Evolutionary conservation across 2,888 invertebrate species (phyloP).

Genomic region (Cenopis cana): DNA sequence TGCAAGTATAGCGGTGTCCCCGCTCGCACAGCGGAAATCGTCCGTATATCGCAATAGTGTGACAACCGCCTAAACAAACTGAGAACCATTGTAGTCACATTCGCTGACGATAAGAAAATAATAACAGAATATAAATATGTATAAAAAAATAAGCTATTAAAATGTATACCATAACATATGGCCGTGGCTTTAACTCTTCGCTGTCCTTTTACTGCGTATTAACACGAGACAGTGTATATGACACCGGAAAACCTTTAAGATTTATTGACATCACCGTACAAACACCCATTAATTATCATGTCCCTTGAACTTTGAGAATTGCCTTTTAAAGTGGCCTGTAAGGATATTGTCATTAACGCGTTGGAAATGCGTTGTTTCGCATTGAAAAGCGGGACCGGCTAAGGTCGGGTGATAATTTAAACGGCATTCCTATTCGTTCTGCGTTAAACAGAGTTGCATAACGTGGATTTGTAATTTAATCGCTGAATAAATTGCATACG

Average conservation of each 20-base stretch:
- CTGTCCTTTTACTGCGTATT: not conserved
- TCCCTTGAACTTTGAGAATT: conserved; percentile 43
- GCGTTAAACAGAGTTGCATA: conserved; percentile 31
- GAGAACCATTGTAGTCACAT: not conserved
- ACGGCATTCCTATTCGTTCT: conserved; percentile 41
- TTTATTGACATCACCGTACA: conserved; percentile 34
- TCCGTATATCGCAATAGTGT: no score
- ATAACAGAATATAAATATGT: no score
- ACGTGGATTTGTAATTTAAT: conserved; percentile 40
- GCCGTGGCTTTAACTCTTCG: conserved; percentile 7
- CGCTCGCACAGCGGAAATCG: no score
- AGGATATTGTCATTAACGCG: conserved; percentile 59
- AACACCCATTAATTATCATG: conserved; percentile 33
- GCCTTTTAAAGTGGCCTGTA: conserved; percentile 49
- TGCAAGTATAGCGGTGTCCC: no score
- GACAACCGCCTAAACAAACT: no score
- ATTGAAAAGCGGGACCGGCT: conserved; percentile 39
- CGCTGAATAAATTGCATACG: conserved; percentile 35
- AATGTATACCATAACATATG: not conserved
- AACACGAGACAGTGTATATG: not conserved
- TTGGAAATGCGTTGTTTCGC: conserved; percentile 32
- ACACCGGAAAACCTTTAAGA: conserved; percentile 38
- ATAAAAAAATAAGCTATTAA: no score
- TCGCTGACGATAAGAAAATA: not conserved
- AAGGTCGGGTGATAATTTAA: conserved; percentile 43